phyloP scores from a whole-genome alignment of 2,797 vertebrate genomes.

The Orientallactaga sibirica region DNA sequence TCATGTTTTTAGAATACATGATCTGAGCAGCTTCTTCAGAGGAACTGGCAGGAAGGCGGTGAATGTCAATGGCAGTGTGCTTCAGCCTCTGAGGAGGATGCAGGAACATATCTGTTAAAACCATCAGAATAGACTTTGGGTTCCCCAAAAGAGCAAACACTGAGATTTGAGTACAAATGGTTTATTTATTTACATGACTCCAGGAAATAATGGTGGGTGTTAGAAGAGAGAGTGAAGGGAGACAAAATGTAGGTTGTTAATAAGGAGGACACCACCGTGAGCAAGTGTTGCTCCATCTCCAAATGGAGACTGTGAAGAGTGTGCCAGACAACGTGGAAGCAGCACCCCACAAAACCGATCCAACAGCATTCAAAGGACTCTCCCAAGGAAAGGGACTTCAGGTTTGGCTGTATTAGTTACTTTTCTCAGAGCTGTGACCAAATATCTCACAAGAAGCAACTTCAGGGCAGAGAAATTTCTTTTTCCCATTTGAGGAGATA shows the following conservation, averaged over 20 bases:
- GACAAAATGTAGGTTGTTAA: not conserved
- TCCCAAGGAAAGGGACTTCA: not conserved
- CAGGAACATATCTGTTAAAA: not conserved
- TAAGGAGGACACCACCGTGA: not conserved
- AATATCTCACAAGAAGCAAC: not conserved
- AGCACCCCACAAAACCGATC: too few relatives aligned
- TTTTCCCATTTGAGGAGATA: not conserved
- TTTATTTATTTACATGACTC: not conserved
- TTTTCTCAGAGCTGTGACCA: not conserved
- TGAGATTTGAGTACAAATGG: not conserved
- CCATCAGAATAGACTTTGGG: not conserved
- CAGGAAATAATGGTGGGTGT: not conserved
- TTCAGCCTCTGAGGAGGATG: not conserved
- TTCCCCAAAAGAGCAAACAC: not conserved
- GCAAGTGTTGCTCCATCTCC: too few relatives aligned
- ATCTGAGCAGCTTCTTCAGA: not conserved
- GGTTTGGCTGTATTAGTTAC: not conserved
- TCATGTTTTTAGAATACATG: not conserved
- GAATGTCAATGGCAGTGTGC: too few relatives aligned
- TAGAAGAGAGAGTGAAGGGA: not conserved
- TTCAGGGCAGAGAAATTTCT: not conserved
- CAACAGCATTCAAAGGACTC: fast-evolving
- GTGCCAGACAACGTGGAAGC: too few relatives aligned
- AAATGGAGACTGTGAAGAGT: fast-evolving
- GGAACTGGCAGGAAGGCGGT: too few relatives aligned